Evolutionary conservation across 2,888 invertebrate genomes (phyloP).

Genomic region (Trimorus sp.): DNA sequence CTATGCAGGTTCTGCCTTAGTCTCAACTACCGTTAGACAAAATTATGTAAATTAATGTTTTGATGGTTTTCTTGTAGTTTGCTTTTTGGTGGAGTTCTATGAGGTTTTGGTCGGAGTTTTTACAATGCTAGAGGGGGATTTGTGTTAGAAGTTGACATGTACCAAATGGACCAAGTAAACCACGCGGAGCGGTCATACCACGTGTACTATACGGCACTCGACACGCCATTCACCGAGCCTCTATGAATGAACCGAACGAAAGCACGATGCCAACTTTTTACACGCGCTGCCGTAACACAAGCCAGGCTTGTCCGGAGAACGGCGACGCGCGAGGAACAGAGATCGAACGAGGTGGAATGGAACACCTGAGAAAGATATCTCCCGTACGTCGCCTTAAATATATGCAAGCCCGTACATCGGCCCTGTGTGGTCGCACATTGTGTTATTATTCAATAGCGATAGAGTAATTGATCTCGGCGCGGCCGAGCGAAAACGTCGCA

Average conservation of each 20-base stretch:
- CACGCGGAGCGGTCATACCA: constrained; percentile 60
- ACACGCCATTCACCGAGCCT: constrained; percentile 77
- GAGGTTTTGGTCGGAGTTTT: too few species aligned
- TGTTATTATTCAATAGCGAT: constrained; percentile 77
- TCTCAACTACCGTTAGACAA: too few species aligned
- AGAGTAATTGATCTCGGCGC: constrained; percentile 75
- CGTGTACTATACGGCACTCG: constrained; percentile 70
- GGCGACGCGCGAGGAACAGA: constrained; percentile 57
- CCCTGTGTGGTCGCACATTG: constrained; percentile 70
- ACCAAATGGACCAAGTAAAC: constrained; percentile 57
- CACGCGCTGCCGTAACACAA: constrained; percentile 66
- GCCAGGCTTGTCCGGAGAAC: constrained; percentile 60
- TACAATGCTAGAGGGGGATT: too few species aligned
- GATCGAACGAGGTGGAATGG: constrained; percentile 64
- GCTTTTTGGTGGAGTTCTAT: too few species aligned
- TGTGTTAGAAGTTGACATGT: background rate
- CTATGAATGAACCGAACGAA: constrained; percentile 79
- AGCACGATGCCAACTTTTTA: constrained; percentile 74
- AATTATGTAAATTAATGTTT: too few species aligned
- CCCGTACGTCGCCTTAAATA: constrained; percentile 63
- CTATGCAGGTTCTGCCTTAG: too few species aligned
- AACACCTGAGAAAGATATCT: constrained; percentile 66
- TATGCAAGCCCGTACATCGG: constrained; percentile 66
- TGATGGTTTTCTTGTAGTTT: too few species aligned
- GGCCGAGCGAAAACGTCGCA: constrained; percentile 63